phyloP scores from a whole-genome alignment of 1,140 invertebrate genomes.

The Leptinotarsa undecemlineata region DNA sequence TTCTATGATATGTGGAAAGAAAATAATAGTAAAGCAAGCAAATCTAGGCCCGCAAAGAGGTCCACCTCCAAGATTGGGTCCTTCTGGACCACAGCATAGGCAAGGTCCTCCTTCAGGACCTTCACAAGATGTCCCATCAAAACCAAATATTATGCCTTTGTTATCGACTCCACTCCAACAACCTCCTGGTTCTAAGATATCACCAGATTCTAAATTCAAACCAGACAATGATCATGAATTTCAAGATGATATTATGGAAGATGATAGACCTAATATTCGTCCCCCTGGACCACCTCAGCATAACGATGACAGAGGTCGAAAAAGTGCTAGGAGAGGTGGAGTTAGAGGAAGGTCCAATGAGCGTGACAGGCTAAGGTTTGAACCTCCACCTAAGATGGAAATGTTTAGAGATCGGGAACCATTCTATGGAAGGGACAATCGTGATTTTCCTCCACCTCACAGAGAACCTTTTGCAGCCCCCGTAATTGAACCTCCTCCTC shows the following conservation, averaged over 20 bases:
- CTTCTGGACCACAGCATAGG: constrained; percentile 12
- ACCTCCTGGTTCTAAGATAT: neutral
- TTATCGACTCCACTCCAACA: constrained; percentile 4
- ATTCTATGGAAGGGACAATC: constrained; percentile 30
- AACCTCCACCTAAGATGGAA: constrained; percentile 16
- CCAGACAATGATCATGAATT: constrained; percentile 28
- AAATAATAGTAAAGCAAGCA: constrained; percentile 63
- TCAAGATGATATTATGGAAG: constrained; percentile 32
- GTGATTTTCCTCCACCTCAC: constrained; percentile 25
- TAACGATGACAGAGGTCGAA: constrained; percentile 17
- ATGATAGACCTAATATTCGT: constrained; percentile 30
- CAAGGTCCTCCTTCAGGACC: constrained; percentile 19
- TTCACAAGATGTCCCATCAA: constrained; percentile 17
- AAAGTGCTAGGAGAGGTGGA: constrained; percentile 21
- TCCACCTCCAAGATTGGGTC: neutral
- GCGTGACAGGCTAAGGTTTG: constrained; percentile 24
- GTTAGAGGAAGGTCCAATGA: constrained; percentile 20
- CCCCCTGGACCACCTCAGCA: constrained; percentile 30
- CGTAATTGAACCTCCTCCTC: constrained; percentile 26
- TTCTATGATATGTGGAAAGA: constrained; percentile 70
- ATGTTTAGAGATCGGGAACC: neutral
- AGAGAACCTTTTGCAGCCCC: constrained; percentile 13
- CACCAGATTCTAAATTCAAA: constrained; percentile 12
- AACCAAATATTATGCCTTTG: constrained; percentile 22
- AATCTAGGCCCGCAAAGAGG: neutral